These are phyloP conservation scores for Saguinus imperator DNA, from an alignment of 2,113 vertebrate genomes.

Conservation along the genomic window DNA sequence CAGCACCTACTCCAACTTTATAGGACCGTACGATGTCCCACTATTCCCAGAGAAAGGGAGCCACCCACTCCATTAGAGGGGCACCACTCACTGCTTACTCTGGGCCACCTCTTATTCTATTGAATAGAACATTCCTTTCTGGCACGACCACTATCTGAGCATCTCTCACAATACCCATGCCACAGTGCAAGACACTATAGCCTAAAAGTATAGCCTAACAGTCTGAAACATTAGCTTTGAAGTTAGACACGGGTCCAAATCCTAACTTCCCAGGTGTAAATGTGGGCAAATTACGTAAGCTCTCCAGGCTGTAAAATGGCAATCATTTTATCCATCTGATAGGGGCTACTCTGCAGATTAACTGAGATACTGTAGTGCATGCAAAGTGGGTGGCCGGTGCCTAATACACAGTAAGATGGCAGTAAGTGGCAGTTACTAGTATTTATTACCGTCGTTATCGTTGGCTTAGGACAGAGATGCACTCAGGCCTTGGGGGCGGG, in stretches of 20 bases:
- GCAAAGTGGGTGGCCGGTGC: neutral
- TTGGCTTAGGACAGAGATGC: neutral
- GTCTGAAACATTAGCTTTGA: neutral
- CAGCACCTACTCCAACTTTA: neutral
- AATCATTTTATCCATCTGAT: neutral
- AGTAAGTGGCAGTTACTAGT: neutral
- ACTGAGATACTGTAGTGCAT: neutral
- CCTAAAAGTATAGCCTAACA: neutral
- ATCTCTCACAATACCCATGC: neutral
- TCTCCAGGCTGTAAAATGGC: neutral
- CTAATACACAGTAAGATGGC: neutral
- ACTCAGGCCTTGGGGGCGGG: neutral
- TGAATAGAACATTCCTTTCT: neutral
- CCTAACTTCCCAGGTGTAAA: constrained; percentile 1
- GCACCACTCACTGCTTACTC: neutral
- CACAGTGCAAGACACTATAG: neutral
- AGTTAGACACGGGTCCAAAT: neutral
- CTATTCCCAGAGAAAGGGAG: neutral
- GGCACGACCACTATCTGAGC: neutral
- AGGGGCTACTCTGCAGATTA: neutral
- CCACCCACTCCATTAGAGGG: neutral
- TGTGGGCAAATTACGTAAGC: neutral
- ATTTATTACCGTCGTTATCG: neutral
- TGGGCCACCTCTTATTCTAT: neutral
- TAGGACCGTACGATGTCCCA: neutral